phyloP scores from a whole-genome alignment of 2,888 invertebrate genomes.

The Platycnemis pennipes region DNA sequence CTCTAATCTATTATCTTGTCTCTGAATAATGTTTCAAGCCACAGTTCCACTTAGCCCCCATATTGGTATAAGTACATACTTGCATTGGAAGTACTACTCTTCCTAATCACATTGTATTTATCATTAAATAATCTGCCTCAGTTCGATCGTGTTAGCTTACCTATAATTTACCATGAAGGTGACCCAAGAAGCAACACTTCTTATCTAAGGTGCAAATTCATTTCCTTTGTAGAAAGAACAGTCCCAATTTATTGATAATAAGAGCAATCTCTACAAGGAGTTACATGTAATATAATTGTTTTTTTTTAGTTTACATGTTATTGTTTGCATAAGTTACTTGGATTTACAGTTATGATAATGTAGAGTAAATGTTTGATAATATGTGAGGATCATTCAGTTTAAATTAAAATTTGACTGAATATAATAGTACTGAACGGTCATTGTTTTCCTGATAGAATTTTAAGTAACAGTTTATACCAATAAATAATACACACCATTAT shows the following conservation, averaged over 20 bases:
- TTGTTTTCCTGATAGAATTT: neutral
- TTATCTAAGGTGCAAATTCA: neutral
- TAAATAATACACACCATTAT: conserved; percentile 29
- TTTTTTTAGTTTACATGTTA: neutral
- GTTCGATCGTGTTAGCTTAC: too few relatives aligned
- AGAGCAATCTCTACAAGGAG: conserved; percentile 16
- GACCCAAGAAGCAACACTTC: too few relatives aligned
- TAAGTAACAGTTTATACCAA: conserved; percentile 51
- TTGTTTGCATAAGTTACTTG: neutral
- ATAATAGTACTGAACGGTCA: neutral
- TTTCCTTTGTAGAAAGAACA: conserved; percentile 26
- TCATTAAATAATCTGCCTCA: too few relatives aligned
- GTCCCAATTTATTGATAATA: conserved; percentile 56
- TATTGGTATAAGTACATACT: too few relatives aligned
- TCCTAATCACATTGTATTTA: too few relatives aligned
- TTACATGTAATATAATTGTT: neutral
- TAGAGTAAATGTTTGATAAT: neutral
- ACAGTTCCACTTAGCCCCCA: too few relatives aligned
- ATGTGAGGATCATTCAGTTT: neutral
- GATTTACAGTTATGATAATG: neutral
- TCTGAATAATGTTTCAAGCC: too few relatives aligned
- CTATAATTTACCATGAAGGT: too few relatives aligned
- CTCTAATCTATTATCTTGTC: too few relatives aligned
- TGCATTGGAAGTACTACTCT: too few relatives aligned
- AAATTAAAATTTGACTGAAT: neutral